Evolutionary conservation across 2,888 invertebrate species (phyloP).

Genomic region (Troides oblongomaculatus): DNA sequence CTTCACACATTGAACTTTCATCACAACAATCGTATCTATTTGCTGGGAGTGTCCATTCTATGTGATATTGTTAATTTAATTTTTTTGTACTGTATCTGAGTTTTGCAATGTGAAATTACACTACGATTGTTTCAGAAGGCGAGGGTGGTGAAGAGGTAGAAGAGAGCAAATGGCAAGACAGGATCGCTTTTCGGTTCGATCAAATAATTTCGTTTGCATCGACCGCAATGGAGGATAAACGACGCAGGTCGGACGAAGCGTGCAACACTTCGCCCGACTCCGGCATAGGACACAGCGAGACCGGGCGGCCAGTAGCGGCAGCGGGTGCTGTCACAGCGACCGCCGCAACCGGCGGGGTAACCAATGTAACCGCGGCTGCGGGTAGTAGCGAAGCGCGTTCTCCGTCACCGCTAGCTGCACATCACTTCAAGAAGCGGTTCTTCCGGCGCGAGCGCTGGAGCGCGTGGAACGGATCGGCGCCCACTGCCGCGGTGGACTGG

Average conservation of each 20-base stretch:
- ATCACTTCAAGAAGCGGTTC: constrained; percentile 91
- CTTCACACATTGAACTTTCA: constrained; percentile 25
- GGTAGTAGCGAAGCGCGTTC: constrained; percentile 66
- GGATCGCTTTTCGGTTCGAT: constrained; percentile 96
- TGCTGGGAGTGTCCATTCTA: constrained; percentile 30
- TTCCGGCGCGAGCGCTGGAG: constrained; percentile 87
- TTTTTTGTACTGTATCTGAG: neutral
- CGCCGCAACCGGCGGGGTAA: constrained; percentile 45
- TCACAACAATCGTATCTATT: constrained; percentile 15
- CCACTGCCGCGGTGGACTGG: constrained; percentile 69
- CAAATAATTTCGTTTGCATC: constrained; percentile 95
- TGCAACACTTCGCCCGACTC: constrained; percentile 93
- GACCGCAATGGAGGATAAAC: constrained; percentile 92
- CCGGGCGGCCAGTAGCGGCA: constrained; percentile 43
- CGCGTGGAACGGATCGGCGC: constrained; percentile 67
- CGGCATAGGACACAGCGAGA: constrained; percentile 88
- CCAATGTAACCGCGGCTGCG: constrained; percentile 39
- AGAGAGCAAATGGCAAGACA: constrained; percentile 95
- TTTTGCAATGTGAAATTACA: constrained; percentile 28
- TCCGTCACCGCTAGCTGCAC: constrained; percentile 61
- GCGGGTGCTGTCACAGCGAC: constrained; percentile 42
- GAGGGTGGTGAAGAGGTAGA: constrained; percentile 85
- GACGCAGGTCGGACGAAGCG: constrained; percentile 89
- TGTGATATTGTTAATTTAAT: constrained; percentile 4
- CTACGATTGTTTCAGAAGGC: constrained; percentile 65